Percentiles rank a stretch among this genome's conserved stretches.
These are phyloP conservation scores for Platypus cylindrus DNA, from an alignment of 2,888 invertebrate genomes.

Conservation along the genomic window DNA sequence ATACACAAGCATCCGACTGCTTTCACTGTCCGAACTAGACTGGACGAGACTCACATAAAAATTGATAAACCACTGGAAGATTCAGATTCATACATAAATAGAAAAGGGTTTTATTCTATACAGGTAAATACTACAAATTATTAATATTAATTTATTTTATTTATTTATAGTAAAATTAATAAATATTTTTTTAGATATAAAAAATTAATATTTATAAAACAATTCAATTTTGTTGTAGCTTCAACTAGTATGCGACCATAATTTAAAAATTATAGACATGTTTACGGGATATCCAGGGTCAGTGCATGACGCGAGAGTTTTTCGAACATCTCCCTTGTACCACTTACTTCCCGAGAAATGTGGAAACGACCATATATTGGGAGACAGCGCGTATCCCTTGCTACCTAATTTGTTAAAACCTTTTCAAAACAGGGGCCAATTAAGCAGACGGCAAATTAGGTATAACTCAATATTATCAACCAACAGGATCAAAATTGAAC, in stretches of 20 bases:
- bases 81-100: too few relatives aligned
- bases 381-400: slow-evolving; percentile 12
- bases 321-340: slow-evolving; percentile 9
- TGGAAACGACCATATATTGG: slow-evolving; percentile 8
- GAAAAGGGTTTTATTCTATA: too few relatives aligned
- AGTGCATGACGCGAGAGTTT: slow-evolving; percentile 16
- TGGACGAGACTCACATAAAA: slow-evolving; percentile 13
- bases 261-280: slow-evolving; percentile 6
- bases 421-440: slow-evolving; percentile 8
- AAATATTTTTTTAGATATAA: too few relatives aligned
- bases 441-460: slow-evolving; percentile 4
- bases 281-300: slow-evolving; percentile 15
- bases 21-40: too few relatives aligned
- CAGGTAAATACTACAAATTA: too few relatives aligned
- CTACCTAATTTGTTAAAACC: slow-evolving; percentile 8
- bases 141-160: too few relatives aligned
- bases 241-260: slow-evolving; percentile 8
- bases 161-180: too few relatives aligned
- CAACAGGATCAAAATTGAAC: slow-evolving; percentile 9
- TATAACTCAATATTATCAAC: slow-evolving; percentile 2
- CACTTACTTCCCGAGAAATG: slow-evolving; percentile 7
- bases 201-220: too few relatives aligned
- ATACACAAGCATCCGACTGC: too few relatives aligned
- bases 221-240: slow-evolving; percentile 8
- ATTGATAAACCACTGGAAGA: too few relatives aligned